A percentile compares a stretch with the other conserved stretches of the same genome.
Evolutionary conservation across 2,888 invertebrate species (phyloP).

Genomic region (Conus canariensis): DNA sequence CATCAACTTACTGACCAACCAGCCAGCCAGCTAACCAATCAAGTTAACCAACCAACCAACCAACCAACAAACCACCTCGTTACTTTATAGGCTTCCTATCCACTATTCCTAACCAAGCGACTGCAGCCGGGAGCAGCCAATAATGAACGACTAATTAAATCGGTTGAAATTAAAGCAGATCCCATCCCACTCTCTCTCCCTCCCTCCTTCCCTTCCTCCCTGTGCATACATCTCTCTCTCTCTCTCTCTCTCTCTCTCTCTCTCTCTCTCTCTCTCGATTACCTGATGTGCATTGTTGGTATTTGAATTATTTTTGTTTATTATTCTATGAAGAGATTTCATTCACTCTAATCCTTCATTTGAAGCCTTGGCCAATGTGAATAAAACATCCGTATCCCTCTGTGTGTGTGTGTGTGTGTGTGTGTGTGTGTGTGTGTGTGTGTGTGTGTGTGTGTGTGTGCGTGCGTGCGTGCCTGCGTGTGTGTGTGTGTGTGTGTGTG

Average conservation of each 20-base stretch:
- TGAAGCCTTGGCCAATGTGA: too few relatives aligned
- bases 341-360: neutral
- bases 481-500: neutral
- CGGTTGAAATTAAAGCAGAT: too few relatives aligned
- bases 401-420: neutral
- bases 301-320: neutral
- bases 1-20: neutral
- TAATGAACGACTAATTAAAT: too few relatives aligned
- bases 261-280: constrained; percentile 4
- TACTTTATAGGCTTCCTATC: too few relatives aligned
- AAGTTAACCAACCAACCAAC: neutral
- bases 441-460: neutral
- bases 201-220: neutral
- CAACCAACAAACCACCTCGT: too few relatives aligned
- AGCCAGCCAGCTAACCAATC: neutral
- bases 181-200: neutral
- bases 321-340: neutral
- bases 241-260: constrained; percentile 9
- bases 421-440: constrained; percentile 4
- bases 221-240: neutral
- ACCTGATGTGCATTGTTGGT: too few relatives aligned
- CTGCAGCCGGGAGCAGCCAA: too few relatives aligned
- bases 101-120: too few relatives aligned
- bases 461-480: neutral
- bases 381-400: neutral